Evolutionary conservation across 1,140 invertebrate genomes (phyloP).

Genomic region (Melanaphis sacchari): DNA sequence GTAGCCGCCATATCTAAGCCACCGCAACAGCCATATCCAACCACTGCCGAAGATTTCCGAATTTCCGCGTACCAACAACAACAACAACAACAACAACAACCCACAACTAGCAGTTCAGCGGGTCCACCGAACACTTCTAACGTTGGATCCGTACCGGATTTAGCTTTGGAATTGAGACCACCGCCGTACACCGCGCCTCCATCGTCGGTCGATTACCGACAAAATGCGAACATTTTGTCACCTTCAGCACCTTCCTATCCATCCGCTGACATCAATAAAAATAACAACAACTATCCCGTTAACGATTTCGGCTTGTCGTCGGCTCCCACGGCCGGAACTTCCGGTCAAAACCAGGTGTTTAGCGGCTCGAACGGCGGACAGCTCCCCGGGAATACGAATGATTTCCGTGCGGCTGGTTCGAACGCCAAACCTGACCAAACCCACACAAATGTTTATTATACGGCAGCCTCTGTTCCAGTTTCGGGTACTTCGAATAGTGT

Average conservation of each 20-base stretch:
- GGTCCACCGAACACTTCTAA: neutral
- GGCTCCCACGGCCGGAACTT: neutral
- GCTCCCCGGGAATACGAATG: neutral
- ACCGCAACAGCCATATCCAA: neutral
- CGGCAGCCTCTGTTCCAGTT: neutral
- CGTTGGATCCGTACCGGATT: neutral
- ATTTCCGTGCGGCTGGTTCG: neutral
- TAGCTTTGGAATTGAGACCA: slow-evolving; percentile 12
- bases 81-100: too few relatives aligned
- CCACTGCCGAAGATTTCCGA: neutral
- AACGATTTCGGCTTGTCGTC: neutral
- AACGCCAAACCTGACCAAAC: neutral
- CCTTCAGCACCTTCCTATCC: neutral
- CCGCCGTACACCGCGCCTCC: neutral
- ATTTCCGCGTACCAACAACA: neutral
- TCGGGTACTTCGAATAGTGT: neutral
- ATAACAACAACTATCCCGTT: neutral
- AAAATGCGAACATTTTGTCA: neutral
- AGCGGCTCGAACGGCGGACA: neutral
- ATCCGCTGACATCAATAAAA: neutral
- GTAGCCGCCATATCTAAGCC: neutral
- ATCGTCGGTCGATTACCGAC: neutral
- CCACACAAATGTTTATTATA: neutral
- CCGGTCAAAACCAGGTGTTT: neutral
- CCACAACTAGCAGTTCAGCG: neutral